Base-by-base conservation (phyloP, 2,113 vertebrate species). In the Ceyx margarethae region DNA sequence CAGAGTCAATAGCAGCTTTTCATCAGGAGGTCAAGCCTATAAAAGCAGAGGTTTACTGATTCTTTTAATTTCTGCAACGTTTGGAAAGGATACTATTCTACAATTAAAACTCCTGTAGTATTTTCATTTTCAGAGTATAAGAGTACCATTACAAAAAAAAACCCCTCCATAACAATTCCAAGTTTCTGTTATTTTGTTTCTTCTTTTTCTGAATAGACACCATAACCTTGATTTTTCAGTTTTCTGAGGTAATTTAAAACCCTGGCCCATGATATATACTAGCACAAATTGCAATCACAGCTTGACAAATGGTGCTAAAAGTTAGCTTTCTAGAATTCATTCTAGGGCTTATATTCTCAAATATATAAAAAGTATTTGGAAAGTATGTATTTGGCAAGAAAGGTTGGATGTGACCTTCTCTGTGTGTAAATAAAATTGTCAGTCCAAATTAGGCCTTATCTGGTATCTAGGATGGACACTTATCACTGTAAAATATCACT, bases 81-180 rank as follows among this genome's bases (percentile, higher is more conserved):
- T 62, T 54, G 54, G 15, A 22, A 72, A 68, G 6, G 11, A 5
- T 18, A 12, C 3, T 58, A 50, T 20, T 35, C 12, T 56, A 72
- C 40, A 71, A 66, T 42, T 78, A 43, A n/a, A 77, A 23, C 4
- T 66, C 5, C 13, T 53, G 9, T 19, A 35, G 22, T 20, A 21
- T 22, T 86, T 80, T 65, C 1, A 5, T 45, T 58, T 67, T 48
- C 18, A 60, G n/a, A 64, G 12, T 29, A 64, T 29, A 64, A 67
- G 11, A 64, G 5, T 7, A 18, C 4, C 5, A 15, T 22, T 35
- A 51, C 1, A 33, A 45, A 37, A 37, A 37, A 37, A 37, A 35
- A 15, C 2, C 20, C 1, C 3, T 3, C 8, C 2, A 4, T 21
- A 83, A 26, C 11, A 0, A 26, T 45, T 75, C 21, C 2, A 46